Evolutionary conservation across 1,140 invertebrate species (phyloP).

Genomic region (Araneus ventricosus): DNA sequence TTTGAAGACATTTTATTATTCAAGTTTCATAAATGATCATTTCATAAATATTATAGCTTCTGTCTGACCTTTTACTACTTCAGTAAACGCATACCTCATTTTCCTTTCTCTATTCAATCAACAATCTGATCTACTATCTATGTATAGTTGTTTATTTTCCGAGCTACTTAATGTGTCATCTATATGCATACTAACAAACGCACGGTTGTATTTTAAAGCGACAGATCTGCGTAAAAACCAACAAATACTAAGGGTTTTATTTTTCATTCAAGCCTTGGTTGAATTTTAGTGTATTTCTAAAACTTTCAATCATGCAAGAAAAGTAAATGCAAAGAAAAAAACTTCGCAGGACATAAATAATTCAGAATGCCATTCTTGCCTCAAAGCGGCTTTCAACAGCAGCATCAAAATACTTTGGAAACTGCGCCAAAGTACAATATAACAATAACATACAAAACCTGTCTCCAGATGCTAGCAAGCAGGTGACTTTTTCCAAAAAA

Average conservation of each 20-base stretch:
- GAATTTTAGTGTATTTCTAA: neutral
- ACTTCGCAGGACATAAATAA: neutral
- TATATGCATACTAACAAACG: neutral
- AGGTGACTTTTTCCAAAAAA: neutral
- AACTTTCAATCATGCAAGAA: slow-evolving; percentile 5
- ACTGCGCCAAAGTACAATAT: neutral
- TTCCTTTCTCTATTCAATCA: no score
- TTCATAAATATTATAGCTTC: no score
- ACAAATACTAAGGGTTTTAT: neutral
- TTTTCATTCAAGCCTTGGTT: neutral
- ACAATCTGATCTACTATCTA: no score
- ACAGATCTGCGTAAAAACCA: neutral
- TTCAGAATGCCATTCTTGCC: neutral
- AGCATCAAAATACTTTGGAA: slow-evolving; percentile 7
- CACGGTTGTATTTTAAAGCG: neutral
- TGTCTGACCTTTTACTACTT: no score
- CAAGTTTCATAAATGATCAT: no score
- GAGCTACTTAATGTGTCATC: neutral
- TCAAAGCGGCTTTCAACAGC: neutral
- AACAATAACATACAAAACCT: slow-evolving; percentile 1
- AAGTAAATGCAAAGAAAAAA: neutral
- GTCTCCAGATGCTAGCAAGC: neutral
- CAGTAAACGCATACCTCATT: no score
- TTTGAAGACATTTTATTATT: no score
- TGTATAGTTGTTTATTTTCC: no score